Evolutionary conservation across 2,797 vertebrate genomes (phyloP).

Genomic region (Carcharodon carcharias): DNA sequence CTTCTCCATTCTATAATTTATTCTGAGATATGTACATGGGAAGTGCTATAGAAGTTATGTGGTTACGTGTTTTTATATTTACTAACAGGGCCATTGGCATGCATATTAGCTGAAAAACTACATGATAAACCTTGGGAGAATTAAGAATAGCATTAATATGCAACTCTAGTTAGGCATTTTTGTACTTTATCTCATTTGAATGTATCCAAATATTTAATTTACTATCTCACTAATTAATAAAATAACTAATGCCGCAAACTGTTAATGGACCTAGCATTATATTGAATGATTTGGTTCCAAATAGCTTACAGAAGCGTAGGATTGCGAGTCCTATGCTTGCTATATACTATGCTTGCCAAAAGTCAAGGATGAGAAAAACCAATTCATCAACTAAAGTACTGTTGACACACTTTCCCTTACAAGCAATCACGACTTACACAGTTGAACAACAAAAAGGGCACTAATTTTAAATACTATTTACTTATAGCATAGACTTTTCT

Average conservation of each 20-base stretch:
- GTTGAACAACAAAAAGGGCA: background rate
- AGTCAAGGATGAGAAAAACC: background rate
- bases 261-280: background rate
- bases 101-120: background rate
- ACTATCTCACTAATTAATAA: background rate
- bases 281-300: background rate
- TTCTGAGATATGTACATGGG: background rate
- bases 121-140: background rate
- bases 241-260: background rate
- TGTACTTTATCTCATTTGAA: background rate
- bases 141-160: background rate
- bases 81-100: background rate
- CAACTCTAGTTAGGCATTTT: background rate
- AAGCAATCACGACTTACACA: background rate
- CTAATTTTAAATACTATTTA: background rate
- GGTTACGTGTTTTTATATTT: background rate
- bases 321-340: background rate
- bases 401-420: background rate
- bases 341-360: too few species aligned
- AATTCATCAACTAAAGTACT: background rate
- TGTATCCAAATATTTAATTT: background rate
- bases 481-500: background rate
- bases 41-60: background rate
- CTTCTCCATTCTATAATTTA: background rate
- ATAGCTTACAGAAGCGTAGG: background rate